phyloP scores from a whole-genome alignment of 64 coral and sea anemone species.

The Montipora foliosa region DNA sequence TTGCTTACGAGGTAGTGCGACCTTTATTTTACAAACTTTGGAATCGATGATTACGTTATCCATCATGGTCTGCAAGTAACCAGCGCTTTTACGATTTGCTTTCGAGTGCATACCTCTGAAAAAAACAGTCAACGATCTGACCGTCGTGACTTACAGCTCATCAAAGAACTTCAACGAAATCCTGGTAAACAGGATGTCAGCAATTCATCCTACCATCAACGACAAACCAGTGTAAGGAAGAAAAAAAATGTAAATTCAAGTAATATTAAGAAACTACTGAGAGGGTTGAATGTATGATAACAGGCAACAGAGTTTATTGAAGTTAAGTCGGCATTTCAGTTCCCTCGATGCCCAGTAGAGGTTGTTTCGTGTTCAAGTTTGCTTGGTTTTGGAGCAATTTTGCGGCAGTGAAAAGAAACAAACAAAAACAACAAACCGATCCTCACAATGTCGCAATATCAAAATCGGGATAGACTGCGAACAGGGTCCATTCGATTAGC shows the following conservation, averaged over 20 bases:
- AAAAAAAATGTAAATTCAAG: background rate
- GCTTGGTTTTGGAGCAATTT: too few relatives aligned
- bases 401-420: too few relatives aligned
- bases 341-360: too few relatives aligned
- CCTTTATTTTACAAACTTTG: conserved; percentile 37
- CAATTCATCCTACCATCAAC: background rate
- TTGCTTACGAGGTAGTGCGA: background rate
- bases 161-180: conserved; percentile 35
- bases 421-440: too few relatives aligned
- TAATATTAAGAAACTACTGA: too few relatives aligned
- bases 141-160: conserved; percentile 43
- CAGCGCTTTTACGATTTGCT: conserved; percentile 35
- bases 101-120: conserved; percentile 43
- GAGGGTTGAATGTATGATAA: too few relatives aligned
- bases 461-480: too few relatives aligned
- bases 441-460: too few relatives aligned
- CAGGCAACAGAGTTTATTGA: too few relatives aligned
- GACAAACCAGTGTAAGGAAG: background rate
- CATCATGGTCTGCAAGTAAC: background rate
- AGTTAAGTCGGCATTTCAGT: too few relatives aligned
- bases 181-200: conserved; percentile 1
- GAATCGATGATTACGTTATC: conserved; percentile 39
- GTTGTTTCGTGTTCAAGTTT: too few relatives aligned
- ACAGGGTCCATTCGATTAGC: too few relatives aligned
- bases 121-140: background rate